phyloP scores from a whole-genome alignment of 2,113 vertebrate genomes.

The Leptodactylus fuscus region DNA sequence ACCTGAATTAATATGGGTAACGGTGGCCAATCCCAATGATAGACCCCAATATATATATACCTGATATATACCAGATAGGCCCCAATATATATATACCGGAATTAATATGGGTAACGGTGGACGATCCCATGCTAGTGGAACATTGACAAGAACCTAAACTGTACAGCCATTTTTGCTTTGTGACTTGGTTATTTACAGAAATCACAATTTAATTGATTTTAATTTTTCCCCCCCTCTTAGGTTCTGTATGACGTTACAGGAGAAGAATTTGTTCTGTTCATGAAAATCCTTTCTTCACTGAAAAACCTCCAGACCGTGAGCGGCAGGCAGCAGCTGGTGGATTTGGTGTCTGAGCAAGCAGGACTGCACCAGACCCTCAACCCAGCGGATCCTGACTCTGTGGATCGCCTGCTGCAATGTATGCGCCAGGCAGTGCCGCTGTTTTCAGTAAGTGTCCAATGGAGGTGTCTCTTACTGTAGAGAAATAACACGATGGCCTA shows the following conservation, averaged over 20 bases:
- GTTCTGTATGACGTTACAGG: slow-evolving; percentile 97
- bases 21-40: too few relatives aligned
- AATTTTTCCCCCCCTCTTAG: slow-evolving; percentile 68
- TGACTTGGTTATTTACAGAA: background rate
- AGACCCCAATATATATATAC: too few relatives aligned
- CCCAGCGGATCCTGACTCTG: slow-evolving; percentile 87
- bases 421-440: slow-evolving; percentile 95
- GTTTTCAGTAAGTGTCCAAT: slow-evolving; percentile 84
- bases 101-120: too few relatives aligned
- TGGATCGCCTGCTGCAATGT: slow-evolving; percentile 96
- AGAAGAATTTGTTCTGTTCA: slow-evolving; percentile 97
- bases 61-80: too few relatives aligned
- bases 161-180: too few relatives aligned
- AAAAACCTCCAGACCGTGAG: slow-evolving; percentile 93
- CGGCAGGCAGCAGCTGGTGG: slow-evolving; percentile 92
- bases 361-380: slow-evolving; percentile 94
- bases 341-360: slow-evolving; percentile 94
- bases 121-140: too few relatives aligned
- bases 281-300: slow-evolving; percentile 90
- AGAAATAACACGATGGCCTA: too few relatives aligned
- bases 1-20: too few relatives aligned
- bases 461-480: too few relatives aligned
- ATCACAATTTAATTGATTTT: slow-evolving; percentile 1
- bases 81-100: too few relatives aligned
- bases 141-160: too few relatives aligned